Evolutionary conservation across 1,140 invertebrate species (phyloP).

Genomic region (Drosophila azteca): DNA sequence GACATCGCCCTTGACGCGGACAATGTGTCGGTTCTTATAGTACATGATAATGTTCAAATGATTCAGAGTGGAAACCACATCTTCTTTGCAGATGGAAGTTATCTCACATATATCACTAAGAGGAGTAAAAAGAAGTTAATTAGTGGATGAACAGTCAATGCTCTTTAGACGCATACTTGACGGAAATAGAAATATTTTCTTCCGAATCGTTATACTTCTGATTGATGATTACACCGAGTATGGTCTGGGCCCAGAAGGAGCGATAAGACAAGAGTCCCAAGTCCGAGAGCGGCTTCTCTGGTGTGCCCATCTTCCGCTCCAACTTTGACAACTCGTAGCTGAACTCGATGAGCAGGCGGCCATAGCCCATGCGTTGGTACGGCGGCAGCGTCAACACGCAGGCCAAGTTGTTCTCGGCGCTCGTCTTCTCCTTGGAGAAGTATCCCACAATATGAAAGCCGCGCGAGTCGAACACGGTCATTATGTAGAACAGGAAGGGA

Average conservation of each 20-base stretch:
- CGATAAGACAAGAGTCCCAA: constrained; percentile 95
- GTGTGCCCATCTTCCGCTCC: constrained; percentile 97
- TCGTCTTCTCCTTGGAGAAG: constrained; percentile 99
- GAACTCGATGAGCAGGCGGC: constrained; percentile 99
- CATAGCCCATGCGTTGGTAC: constrained; percentile 99
- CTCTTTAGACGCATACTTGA: constrained; percentile 88
- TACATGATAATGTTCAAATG: constrained; percentile 99
- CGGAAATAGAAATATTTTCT: constrained; percentile 97
- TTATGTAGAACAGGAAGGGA: constrained; percentile 99
- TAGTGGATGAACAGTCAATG: neutral
- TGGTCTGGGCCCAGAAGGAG: constrained; percentile 98
- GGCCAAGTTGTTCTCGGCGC: constrained; percentile 99
- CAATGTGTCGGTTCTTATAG: constrained; percentile 99
- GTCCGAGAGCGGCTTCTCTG: constrained; percentile 97
- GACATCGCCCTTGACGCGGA: constrained; percentile 96
- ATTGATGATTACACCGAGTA: constrained; percentile 94
- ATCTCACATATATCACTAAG: constrained; percentile 97
- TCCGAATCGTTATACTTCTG: constrained; percentile 92
- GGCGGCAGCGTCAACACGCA: constrained; percentile 99
- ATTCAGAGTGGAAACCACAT: constrained; percentile 98
- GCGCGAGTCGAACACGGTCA: constrained; percentile 96
- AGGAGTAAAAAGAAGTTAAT: neutral
- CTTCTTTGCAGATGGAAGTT: constrained; percentile 99
- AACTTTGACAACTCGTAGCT: constrained; percentile 99
- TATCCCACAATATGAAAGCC: constrained; percentile 99